phyloP scores from a whole-genome alignment of 92 coral and sea anemone genomes.

The Nematostella vectensis region DNA sequence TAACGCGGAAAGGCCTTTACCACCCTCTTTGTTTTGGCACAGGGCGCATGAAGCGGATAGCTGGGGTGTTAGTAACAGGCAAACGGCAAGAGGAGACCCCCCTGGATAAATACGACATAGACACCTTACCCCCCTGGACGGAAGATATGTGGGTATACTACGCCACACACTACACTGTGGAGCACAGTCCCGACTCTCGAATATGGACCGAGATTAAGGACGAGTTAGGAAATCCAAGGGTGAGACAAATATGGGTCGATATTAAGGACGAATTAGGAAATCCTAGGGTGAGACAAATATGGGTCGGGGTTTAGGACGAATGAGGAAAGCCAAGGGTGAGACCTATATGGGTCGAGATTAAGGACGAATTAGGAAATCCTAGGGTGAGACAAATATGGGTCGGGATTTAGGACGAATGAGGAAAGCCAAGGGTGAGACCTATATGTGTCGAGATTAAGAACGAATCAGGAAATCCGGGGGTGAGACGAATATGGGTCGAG shows the following conservation, averaged over 20 bases:
- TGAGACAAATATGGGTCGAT: conserved; percentile 49
- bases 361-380: conserved; percentile 39
- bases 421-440: too few species aligned
- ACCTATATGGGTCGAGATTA: conserved; percentile 53
- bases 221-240: conserved; percentile 46
- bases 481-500: too few species aligned
- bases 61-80: conserved; percentile 34
- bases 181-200: conserved; percentile 68
- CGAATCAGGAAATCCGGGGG: too few species aligned
- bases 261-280: conserved; percentile 39
- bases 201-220: conserved; percentile 61
- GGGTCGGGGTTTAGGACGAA: conserved; percentile 49
- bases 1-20: too few species aligned
- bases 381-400: conserved; percentile 67
- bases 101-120: neutral
- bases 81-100: neutral
- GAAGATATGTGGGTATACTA: conserved; percentile 28
- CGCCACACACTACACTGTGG: conserved; percentile 68
- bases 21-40: neutral
- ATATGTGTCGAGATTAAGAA: too few species aligned
- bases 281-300: conserved; percentile 53
- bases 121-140: neutral
- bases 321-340: conserved; percentile 46
- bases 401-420: conserved; percentile 37
- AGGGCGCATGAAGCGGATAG: conserved; percentile 34